Percentiles rank a stretch among this genome's conserved stretches.
These are phyloP conservation scores for Carassius carassius DNA, from an alignment of 2,113 vertebrate species.

Conservation along the genomic window DNA sequence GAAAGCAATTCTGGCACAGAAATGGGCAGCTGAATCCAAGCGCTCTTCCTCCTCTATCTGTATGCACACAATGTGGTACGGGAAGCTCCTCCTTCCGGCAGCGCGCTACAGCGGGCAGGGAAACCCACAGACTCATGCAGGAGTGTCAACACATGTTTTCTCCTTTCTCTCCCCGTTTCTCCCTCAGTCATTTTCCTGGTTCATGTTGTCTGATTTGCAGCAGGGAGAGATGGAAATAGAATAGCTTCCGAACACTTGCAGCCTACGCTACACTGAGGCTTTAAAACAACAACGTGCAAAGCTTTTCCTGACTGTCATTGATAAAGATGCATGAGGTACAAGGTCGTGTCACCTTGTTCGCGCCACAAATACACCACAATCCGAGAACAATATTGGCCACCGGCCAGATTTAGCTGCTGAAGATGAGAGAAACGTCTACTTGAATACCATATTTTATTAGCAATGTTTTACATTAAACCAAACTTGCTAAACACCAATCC, in stretches of 20 bases:
- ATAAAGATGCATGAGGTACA: constrained; percentile 17
- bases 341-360: constrained; percentile 11
- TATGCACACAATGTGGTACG: constrained; percentile 65
- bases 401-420: not conserved
- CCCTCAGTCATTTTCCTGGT: constrained; percentile 21
- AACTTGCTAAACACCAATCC: too few species aligned
- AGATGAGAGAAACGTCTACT: not conserved
- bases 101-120: constrained; percentile 60
- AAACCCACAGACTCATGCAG: constrained; percentile 61
- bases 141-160: constrained; percentile 24
- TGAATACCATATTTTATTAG: not conserved
- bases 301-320: constrained; percentile 32
- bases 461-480: not conserved
- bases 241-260: constrained; percentile 25
- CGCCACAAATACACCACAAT: not conserved
- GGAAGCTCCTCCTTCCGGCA: constrained; percentile 52
- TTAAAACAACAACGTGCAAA: constrained; percentile 21
- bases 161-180: constrained; percentile 8
- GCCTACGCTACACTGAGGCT: constrained; percentile 12
- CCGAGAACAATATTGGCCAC: not conserved
- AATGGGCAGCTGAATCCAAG: constrained; percentile 26
- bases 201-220: constrained; percentile 48
- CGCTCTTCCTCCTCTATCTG: constrained; percentile 8
- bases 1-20: not conserved
- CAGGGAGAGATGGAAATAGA: constrained; percentile 49